Evolutionary conservation across 2,888 invertebrate genomes (phyloP).

Genomic region (Germaria angustata): DNA sequence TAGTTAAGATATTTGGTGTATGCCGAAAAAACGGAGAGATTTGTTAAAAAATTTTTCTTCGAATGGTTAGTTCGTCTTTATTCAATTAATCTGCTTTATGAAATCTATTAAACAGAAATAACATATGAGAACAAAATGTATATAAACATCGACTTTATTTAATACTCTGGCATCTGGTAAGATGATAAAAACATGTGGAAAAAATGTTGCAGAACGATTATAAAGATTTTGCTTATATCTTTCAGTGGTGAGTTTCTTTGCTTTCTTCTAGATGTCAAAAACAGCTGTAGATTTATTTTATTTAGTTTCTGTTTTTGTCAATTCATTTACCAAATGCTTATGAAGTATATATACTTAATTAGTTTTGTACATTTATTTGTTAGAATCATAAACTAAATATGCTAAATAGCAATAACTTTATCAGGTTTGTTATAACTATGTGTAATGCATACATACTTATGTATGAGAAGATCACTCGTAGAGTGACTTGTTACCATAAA

Average conservation of each 20-base stretch:
- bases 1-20: too few relatives aligned
- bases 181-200: too few relatives aligned
- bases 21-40: background rate
- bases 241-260: constrained; percentile 9
- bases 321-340: constrained; percentile 30
- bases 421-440: constrained; percentile 69
- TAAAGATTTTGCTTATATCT: background rate
- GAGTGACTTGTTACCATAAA: background rate
- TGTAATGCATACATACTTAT: too few relatives aligned
- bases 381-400: constrained; percentile 64
- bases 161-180: too few relatives aligned
- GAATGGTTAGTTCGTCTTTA: too few relatives aligned
- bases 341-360: constrained; percentile 21
- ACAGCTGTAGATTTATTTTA: constrained; percentile 39
- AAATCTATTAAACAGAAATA: too few relatives aligned
- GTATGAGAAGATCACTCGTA: background rate
- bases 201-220: background rate
- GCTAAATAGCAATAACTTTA: constrained; percentile 74
- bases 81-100: too few relatives aligned
- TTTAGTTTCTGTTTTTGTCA: constrained; percentile 27
- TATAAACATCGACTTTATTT: background rate
- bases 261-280: constrained; percentile 39
- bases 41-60: background rate
- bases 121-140: background rate
- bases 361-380: constrained; percentile 15